Evolutionary conservation across 2,113 vertebrate genomes (phyloP).

Genomic region (Coryphaenoides rupestris): DNA sequence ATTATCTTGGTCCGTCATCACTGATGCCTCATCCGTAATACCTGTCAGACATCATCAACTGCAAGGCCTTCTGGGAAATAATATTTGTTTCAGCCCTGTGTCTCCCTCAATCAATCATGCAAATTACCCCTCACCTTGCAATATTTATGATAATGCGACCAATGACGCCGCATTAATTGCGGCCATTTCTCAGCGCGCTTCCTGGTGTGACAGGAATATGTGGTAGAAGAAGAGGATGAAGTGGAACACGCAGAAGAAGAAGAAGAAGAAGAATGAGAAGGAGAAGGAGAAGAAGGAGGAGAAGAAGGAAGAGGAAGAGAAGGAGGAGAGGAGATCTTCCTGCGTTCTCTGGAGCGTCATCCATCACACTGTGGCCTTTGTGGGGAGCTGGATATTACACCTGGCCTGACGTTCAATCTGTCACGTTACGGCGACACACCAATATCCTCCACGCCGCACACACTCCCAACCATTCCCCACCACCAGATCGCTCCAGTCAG

Average conservation of each 20-base stretch:
- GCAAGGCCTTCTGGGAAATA: constrained; percentile 20
- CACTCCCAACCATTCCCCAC: too few relatives aligned
- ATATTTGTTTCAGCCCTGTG: constrained; percentile 44
- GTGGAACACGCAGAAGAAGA: too few relatives aligned
- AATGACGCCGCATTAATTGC: constrained; percentile 56
- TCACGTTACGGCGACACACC: background rate
- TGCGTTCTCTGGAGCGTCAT: constrained; percentile 24
- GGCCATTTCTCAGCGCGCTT: constrained; percentile 53
- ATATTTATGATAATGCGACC: constrained; percentile 63
- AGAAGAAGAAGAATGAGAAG: too few relatives aligned
- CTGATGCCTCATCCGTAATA: background rate
- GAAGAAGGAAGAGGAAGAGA: too few relatives aligned
- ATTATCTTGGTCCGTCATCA: background rate
- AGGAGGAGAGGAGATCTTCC: too few relatives aligned
- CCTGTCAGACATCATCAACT: constrained; percentile 6
- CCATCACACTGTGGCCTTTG: constrained; percentile 40
- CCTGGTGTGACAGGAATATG: too few relatives aligned
- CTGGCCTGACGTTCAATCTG: constrained; percentile 30
- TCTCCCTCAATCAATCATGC: constrained; percentile 52
- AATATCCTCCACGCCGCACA: too few relatives aligned
- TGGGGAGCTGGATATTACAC: constrained; percentile 42
- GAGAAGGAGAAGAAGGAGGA: too few relatives aligned
- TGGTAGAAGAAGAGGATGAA: too few relatives aligned
- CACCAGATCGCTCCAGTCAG: too few relatives aligned
- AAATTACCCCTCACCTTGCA: constrained; percentile 61